Base-by-base conservation (phyloP, 2,113 vertebrate species). In the Colius striatus region DNA sequence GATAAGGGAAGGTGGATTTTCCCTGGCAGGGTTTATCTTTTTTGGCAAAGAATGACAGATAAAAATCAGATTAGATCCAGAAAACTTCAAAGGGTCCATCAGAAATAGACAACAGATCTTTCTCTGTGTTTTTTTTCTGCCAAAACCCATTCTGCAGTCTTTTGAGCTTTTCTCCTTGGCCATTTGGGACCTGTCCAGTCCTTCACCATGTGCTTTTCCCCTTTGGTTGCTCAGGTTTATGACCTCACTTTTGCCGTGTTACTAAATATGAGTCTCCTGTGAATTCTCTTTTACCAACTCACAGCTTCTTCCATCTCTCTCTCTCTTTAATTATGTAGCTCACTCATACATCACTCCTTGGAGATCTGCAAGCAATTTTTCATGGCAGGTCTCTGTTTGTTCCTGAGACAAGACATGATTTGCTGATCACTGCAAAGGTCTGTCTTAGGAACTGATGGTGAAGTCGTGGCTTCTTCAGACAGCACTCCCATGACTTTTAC, bases 81-180 rank as follows among this genome's bases (percentile, higher is more conserved):
- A 97, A 96, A 92, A 96, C 94, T 95, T 96, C 96, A 97, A 97
- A 97, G 90, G 48, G 32, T 75, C 90, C 83, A 87, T 93, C 17
- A 86, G 18, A 93, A 96, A 96, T 84, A 94, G 85, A 90, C 95
- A 94, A 86, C 95, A 97, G 94, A 96, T 83, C 79, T 94, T 90
- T 91, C 71, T 92, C 55, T 96, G 66, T 95, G 90, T 90, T 94
- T 96, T 94, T 96, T 41, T 94, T 92, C 54, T 96, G 95, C 96
- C 95, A 96, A 90, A 95, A 89, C 16, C 43, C 75, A 60, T 61
- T 73, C 84, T 95, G 45, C 76, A 92, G 54, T 82, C 88, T 94
- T 94, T 76, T 90, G 67, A 95, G 84, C 48, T 92, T 95, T 94
- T 86, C 92, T 95, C 41, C 77, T 82, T 93, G 93, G 76, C 83